Evolutionary conservation across 2,113 vertebrate species (phyloP), one percentile per base, ranked within the genome.

Genomic region (Malurus elegans): DNA sequence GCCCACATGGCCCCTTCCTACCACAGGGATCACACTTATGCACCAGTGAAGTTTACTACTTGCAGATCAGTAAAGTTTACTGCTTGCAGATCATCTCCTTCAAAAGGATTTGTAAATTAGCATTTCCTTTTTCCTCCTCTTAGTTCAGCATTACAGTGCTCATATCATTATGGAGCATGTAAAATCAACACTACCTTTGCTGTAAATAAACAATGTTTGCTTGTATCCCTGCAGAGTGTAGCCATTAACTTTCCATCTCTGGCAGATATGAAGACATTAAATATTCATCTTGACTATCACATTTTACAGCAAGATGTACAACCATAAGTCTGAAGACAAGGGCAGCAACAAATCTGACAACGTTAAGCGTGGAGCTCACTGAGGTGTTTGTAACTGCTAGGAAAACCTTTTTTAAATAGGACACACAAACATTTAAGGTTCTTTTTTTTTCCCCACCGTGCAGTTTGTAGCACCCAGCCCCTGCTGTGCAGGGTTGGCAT

Each of bases 371-470:
- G 3, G 44, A 64, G 36, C 44, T 87, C 66, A 65, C 31, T 2
- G 11, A 57, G 79, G 50, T 18, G 53, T 75, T 4, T 28, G 15
- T 6, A 87, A 54, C 53, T 42, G 48, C 19, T 11, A 61, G 17
- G 58, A 61, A 51, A 85, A 48, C 12, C 38, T 71, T 9, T 40
- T 50, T 53, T 34, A 58, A 67, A 28, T 8, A 54, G 67, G 34
- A 66, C 19, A 65, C 47, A 6, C 0, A 13, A 83, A 73, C 3
- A 0, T 11, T 31, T 18, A 53, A 53, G n/a, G 36, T n/a, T 25
- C 16, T 8, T 40, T 64, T 9, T 40, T 64, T 12, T 18, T 2
- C 16, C 54, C 18, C 40, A 7, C 12, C 0, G 0, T 3, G 44
- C 6, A 53, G 44, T 18, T 36, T 18, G 32, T 36, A 51, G 12